These are phyloP conservation scores for Exocentrus adspersus DNA, from an alignment of 2,888 invertebrate genomes.

Conservation along the genomic window DNA sequence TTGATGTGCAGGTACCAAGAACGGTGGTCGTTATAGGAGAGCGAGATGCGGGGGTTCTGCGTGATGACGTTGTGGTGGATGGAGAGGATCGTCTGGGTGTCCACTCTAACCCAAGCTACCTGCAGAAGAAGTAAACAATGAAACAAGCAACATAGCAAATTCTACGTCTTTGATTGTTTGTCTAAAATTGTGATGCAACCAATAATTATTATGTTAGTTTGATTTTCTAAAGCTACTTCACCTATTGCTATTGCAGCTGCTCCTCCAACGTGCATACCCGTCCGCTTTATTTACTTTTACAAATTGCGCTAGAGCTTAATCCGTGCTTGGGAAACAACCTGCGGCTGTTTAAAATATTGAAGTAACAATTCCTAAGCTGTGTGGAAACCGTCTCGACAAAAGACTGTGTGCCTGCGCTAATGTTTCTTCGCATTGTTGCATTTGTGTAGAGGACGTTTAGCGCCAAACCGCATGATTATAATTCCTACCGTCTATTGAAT, in stretches of 20 bases:
- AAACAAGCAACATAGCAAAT: too few relatives aligned
- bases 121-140: too few relatives aligned
- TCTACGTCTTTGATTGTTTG: too few relatives aligned
- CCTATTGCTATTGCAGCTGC: neutral
- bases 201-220: too few relatives aligned
- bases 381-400: conserved; percentile 38
- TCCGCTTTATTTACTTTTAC: conserved; percentile 3
- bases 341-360: conserved; percentile 36
- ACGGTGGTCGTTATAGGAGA: conserved; percentile 89
- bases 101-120: conserved; percentile 94
- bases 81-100: conserved; percentile 91
- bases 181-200: too few relatives aligned
- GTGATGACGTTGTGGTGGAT: conserved; percentile 93
- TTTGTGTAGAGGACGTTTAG: too few relatives aligned
- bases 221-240: too few relatives aligned
- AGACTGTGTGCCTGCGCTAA: neutral
- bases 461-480: too few relatives aligned
- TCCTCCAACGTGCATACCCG: neutral
- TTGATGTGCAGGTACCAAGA: conserved; percentile 93
- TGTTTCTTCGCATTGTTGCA: too few relatives aligned
- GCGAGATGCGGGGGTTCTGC: conserved; percentile 87
- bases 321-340: conserved; percentile 22
- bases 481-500: too few relatives aligned
- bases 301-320: conserved; percentile 21
- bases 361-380: conserved; percentile 46